Conservation (phyloP, 2,797 vertebrate species). For the Tauraco hartlaubi region DNA sequence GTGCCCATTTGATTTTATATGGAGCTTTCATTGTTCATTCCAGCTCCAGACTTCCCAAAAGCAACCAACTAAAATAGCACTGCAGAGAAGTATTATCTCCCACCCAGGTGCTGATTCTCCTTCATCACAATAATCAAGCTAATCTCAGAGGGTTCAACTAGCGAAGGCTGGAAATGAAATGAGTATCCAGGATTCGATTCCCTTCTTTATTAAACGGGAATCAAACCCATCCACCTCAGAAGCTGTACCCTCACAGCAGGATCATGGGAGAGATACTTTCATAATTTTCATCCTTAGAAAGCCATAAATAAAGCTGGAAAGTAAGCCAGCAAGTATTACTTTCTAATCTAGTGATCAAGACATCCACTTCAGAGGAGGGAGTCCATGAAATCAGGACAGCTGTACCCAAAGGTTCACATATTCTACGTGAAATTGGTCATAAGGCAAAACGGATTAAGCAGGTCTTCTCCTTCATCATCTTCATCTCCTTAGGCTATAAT, state of each 20-base stretch:
- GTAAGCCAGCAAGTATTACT: conserved; percentile 47
- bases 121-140: conserved; percentile 27
- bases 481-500: background rate
- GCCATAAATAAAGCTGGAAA: conserved; percentile 37
- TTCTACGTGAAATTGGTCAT: background rate
- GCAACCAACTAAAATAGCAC: background rate
- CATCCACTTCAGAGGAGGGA: background rate
- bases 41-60: background rate
- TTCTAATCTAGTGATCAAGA: conserved; percentile 7
- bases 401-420: background rate
- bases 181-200: conserved; percentile 2
- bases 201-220: conserved; percentile 43
- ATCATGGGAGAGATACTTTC: conserved; percentile 12
- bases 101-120: background rate
- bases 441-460: background rate
- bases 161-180: background rate
- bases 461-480: background rate
- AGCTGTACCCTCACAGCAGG: background rate
- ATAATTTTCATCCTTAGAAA: conserved; percentile 56
- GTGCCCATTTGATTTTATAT: background rate
- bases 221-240: conserved; percentile 13
- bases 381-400: background rate
- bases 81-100: background rate
- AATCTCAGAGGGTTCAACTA: conserved; percentile 28
- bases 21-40: background rate